Evolutionary conservation across 2,888 invertebrate genomes (phyloP), one percentile per base, ranked within the genome.

Genomic region (Reticulitermes lucifugus): DNA sequence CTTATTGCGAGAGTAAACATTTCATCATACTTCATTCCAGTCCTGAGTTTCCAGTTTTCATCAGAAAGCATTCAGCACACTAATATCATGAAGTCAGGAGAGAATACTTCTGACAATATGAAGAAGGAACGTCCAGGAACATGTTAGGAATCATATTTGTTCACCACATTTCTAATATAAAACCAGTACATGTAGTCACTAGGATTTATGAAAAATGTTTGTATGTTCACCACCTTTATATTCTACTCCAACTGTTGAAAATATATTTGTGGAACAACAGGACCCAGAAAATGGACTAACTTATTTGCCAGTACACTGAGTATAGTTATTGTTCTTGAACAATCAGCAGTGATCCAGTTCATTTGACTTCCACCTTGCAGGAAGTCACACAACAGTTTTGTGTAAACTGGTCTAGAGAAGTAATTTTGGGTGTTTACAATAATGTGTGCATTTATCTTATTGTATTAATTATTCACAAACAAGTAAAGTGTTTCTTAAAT

Each of bases 371-470:
- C 10, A 65, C 25, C 65, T 65, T 65, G 65, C 65, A 65, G n/a
- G n/a, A 77, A 73, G 41, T 73, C 41, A 21, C 46, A 77, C 5
- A 18, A 22, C n/a, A 51, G 1, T 77, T 77, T 51, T 77, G 77
- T 73, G 41, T 77, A 77, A 46, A 46, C 46, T 81, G 81, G 81
- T 70, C 25, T 65, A 81, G 81, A 81, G n/a, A 65, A 70, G 70
- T 43, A 81, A 60, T 65, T 81, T 70, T 81, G 81, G 35, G 43
- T 81, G 81, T 80, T 60, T 73, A 73, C 73, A 73, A 41, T 1
- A 41, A 21, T 80, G 80, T 81, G 81, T 81, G 81, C 43, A 81
- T 81, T 81, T 81, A 81, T 81, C 81, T 81, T 81, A 65, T 29
- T 81, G 70, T 81, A 81, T 70, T 81, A 70, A 81, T 65, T 70